Base-by-base conservation (phyloP, 2,797 vertebrate genomes). In the Phataginus tetradactyla region DNA sequence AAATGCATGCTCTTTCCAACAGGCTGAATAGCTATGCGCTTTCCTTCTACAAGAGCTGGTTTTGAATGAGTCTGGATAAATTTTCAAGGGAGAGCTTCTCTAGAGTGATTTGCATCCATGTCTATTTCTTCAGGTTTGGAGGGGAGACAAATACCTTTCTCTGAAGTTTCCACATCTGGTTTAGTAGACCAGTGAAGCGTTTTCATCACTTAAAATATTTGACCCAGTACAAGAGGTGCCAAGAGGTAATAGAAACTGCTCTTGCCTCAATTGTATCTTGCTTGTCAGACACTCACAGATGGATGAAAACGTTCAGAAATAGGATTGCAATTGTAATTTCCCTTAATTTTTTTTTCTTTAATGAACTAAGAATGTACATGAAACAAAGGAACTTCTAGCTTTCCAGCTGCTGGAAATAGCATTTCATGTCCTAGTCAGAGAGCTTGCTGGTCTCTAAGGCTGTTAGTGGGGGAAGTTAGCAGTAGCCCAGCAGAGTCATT, bases 241-340 rank as follows among this genome's bases (percentile, higher is more conserved):
- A 5, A 29, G 45, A 45, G 64, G 29, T 49, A 91, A 95, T 14
- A 86, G 83, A 96, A 94, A 85, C 91, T n/a, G 53, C 7, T 32
- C 74, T 79, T 96, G 39, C 61, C 14, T 64, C 51, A 94, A 53
- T 57, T 64, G 39, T 29, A 53, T 53, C n/a, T 94, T 5, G 0
- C 96, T 97, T 97, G 57, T 93, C 69, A 94, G 64, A 68, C 3
- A 68, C 69, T 69, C 66, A 91, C 94, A 81, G 68, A 96, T 77
- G 66, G 51, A 90, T 68, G 0, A 39, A 79, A 95, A 94, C 51
- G 29, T 96, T 98, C 92, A 97, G 93, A 96, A 32, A 96, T 81
- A 7, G 74, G 17, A 29, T 91, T 95, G 18, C 42, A n/a, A n/a
- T 6, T 88, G 45, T 86, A 88, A 55, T n/a, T 42, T 64, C 45